Percentiles rank a stretch among this genome's conserved stretches.
Conservation (phyloP, 2,113 vertebrate species). For the Leptosomus discolor region DNA sequence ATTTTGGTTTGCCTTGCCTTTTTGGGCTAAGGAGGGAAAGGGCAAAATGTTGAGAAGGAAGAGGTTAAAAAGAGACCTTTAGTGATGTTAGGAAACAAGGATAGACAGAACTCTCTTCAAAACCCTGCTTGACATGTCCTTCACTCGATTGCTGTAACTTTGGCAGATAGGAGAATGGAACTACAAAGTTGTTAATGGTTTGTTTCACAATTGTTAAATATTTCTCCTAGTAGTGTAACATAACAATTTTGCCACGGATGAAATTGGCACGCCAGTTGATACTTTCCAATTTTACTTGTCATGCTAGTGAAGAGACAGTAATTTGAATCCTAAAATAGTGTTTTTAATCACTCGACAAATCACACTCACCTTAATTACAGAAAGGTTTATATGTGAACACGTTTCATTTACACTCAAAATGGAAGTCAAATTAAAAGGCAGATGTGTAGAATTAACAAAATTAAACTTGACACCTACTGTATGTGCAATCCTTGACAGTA, state of each 20-base stretch:
- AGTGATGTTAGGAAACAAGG: background rate
- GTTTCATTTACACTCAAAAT: conserved; percentile 11
- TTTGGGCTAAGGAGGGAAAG: background rate
- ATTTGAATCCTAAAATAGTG: conserved; percentile 49
- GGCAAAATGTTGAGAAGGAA: background rate
- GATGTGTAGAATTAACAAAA: conserved; percentile 35
- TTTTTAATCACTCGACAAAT: conserved; percentile 52
- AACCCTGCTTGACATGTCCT: background rate
- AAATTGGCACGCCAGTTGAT: background rate
- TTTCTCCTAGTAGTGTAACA: background rate
- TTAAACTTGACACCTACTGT: conserved; percentile 27
- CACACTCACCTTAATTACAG: conserved; percentile 37
- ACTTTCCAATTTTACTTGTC: conserved; percentile 41
- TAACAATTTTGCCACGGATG: background rate
- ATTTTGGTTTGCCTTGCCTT: background rate
- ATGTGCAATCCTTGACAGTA: background rate
- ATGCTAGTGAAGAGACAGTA: conserved; percentile 9
- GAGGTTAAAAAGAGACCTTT: background rate
- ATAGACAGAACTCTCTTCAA: background rate
- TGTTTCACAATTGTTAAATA: background rate
- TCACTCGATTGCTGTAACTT: background rate
- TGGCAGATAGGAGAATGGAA: background rate
- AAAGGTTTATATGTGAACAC: background rate
- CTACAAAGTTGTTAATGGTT: background rate
- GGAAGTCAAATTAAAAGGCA: conserved; percentile 39